Percentiles rank a stretch among this genome's conserved stretches.
These are phyloP conservation scores for Drosophila eugracilis DNA, from an alignment of 1,140 invertebrate genomes.

Conservation along the genomic window DNA sequence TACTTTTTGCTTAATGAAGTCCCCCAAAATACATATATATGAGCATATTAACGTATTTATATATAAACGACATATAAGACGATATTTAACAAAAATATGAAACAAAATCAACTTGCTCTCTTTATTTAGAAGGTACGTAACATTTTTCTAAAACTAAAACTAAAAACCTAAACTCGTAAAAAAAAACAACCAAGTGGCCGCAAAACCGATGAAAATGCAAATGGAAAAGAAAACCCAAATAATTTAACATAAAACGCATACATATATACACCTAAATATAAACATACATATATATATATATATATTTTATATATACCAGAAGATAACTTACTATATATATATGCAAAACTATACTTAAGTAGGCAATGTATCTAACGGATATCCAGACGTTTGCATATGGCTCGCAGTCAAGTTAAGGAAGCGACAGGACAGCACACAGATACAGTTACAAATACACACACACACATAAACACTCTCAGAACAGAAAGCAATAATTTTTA, in stretches of 20 bases:
- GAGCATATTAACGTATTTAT: slow-evolving; percentile 55
- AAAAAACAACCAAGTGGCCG: slow-evolving; percentile 49
- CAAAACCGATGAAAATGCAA: slow-evolving; percentile 33
- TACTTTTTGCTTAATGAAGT: slow-evolving; percentile 73
- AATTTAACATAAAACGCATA: slow-evolving; percentile 60
- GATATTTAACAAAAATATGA: slow-evolving; percentile 65
- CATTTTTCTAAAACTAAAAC: slow-evolving; percentile 77
- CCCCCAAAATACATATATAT: slow-evolving; percentile 53
- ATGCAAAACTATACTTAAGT: slow-evolving; percentile 78
- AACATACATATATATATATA: slow-evolving; percentile 63
- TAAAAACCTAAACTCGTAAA: slow-evolving; percentile 50
- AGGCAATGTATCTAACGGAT: slow-evolving; percentile 76
- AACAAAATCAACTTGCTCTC: slow-evolving; percentile 71
- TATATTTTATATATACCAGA: slow-evolving; percentile 72
- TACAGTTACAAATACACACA: slow-evolving; percentile 18
- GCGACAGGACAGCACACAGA: slow-evolving; percentile 40
- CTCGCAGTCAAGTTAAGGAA: slow-evolving; percentile 74
- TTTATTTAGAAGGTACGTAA: slow-evolving; percentile 78
- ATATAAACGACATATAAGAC: slow-evolving; percentile 56
- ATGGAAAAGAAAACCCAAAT: slow-evolving; percentile 39
- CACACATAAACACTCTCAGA: slow-evolving; percentile 35
- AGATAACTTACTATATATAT: slow-evolving; percentile 61
- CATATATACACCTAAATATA: slow-evolving; percentile 57
- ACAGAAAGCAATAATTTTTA: slow-evolving; percentile 82
- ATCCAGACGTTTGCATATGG: slow-evolving; percentile 74